Conservation (phyloP, 2,797 vertebrate genomes). For the Arnoldichthys spilopterus region DNA sequence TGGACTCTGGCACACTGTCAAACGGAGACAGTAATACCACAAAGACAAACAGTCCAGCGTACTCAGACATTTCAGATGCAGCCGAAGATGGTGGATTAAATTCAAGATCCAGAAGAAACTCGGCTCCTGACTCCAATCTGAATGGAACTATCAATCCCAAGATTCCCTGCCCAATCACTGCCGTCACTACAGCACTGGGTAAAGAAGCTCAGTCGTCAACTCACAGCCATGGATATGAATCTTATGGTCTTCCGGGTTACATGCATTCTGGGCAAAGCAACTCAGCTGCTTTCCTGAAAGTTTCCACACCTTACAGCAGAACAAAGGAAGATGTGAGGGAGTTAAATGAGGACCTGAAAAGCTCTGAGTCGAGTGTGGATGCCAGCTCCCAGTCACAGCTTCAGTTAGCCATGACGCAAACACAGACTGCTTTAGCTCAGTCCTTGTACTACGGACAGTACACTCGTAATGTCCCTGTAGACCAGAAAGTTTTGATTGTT, state of each 20-base stretch:
- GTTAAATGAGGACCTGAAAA: conserved; percentile 84
- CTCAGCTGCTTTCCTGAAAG: conserved; percentile 78
- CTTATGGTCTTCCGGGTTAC: conserved; percentile 93
- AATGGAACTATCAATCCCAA: conserved; percentile 82
- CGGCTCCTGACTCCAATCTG: conserved; percentile 72
- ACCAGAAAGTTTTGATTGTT: conserved; percentile 93
- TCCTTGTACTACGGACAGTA: conserved; percentile 98
- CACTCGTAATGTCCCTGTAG: conserved; percentile 93
- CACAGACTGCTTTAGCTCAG: conserved; percentile 95
- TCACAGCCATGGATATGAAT: conserved; percentile 92
- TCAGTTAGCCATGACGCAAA: conserved; percentile 94
- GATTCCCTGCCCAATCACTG: conserved; percentile 71
- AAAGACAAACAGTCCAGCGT: conserved; percentile 96
- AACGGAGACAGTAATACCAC: conserved; percentile 80
- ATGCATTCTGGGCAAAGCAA: conserved; percentile 87
- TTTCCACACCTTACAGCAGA: conserved; percentile 74
- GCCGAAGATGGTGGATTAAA: conserved; percentile 94
- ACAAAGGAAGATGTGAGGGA: conserved; percentile 90
- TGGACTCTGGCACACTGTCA: conserved; percentile 85
- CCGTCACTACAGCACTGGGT: conserved; percentile 65
- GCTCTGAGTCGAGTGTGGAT: conserved; percentile 67
- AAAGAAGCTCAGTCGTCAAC: conserved; percentile 92
- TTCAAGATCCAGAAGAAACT: conserved; percentile 87
- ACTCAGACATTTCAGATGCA: conserved; percentile 97
- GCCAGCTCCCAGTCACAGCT: conserved; percentile 88